These are phyloP conservation scores for Bellardia pandia DNA, from an alignment of 2,888 invertebrate species.

Conservation along the genomic window DNA sequence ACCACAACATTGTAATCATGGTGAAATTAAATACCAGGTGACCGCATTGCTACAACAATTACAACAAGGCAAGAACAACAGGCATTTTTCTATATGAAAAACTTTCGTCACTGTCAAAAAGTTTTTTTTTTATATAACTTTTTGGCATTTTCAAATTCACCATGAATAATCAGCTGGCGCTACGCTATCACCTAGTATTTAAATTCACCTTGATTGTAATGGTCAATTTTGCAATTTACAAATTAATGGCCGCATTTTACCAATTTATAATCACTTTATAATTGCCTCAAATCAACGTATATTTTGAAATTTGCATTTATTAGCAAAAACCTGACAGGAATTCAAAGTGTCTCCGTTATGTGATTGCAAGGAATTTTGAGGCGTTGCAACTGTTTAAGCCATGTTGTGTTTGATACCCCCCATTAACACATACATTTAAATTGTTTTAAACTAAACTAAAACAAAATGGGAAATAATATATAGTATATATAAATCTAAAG, in stretches of 20 bases:
- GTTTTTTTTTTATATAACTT: too few relatives aligned
- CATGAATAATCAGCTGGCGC: too few relatives aligned
- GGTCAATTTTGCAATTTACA: slow-evolving; percentile 70
- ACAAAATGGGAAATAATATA: not conserved
- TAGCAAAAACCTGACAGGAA: slow-evolving; percentile 45
- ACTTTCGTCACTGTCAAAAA: too few relatives aligned
- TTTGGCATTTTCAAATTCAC: too few relatives aligned
- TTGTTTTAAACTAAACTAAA: not conserved
- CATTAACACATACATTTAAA: slow-evolving; percentile 3
- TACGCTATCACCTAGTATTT: too few relatives aligned
- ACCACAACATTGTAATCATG: slow-evolving; percentile 10
- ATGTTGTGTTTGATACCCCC: not conserved
- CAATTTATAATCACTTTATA: slow-evolving; percentile 73
- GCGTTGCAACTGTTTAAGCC: slow-evolving; percentile 52
- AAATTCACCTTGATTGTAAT: too few relatives aligned
- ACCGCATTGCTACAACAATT: too few relatives aligned
- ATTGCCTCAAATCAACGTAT: slow-evolving; percentile 58
- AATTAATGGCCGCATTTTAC: slow-evolving; percentile 71
- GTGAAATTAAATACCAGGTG: too few relatives aligned
- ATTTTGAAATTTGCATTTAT: slow-evolving; percentile 52
- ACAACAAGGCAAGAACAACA: too few relatives aligned
- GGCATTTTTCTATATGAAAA: too few relatives aligned
- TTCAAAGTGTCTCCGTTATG: slow-evolving; percentile 54
- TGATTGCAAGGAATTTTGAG: slow-evolving; percentile 49
- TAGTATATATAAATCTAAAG: not conserved